phyloP scores from a whole-genome alignment of 1,140 invertebrate species.

The Drosophila mauritiana region DNA sequence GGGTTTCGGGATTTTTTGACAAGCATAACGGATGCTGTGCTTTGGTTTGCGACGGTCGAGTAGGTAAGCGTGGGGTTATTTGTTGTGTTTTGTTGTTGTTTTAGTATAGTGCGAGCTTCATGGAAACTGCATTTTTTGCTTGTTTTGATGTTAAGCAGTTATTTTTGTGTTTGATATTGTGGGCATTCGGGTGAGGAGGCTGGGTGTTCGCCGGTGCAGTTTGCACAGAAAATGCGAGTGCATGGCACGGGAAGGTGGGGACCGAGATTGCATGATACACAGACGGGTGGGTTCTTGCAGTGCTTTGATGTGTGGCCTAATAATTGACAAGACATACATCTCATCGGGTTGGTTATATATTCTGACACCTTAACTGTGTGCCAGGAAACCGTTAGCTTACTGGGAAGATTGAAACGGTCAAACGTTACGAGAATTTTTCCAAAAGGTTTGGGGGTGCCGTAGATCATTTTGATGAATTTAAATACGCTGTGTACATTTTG shows the following conservation, averaged over 20 bases:
- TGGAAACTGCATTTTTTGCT: slow-evolving; percentile 32
- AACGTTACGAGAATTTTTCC: neutral
- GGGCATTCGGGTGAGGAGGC: neutral
- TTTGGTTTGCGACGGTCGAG: neutral
- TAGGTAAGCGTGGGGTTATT: slow-evolving; percentile 4
- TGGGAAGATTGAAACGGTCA: too few species aligned
- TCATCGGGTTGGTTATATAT: neutral
- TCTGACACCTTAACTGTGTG: too few species aligned
- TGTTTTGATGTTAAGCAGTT: neutral
- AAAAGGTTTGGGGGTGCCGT: neutral
- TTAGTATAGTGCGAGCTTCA: slow-evolving; percentile 23
- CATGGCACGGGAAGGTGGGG: neutral
- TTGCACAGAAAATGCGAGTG: neutral
- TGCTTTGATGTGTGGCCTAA: neutral
- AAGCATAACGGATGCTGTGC: neutral
- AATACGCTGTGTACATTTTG: neutral
- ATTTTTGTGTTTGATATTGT: neutral
- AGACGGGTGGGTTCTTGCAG: neutral
- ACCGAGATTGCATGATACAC: neutral
- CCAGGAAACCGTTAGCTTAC: too few species aligned
- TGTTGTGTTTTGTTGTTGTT: slow-evolving; percentile 26
- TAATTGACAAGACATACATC: neutral
- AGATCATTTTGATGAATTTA: neutral
- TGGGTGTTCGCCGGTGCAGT: neutral
- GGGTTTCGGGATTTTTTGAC: neutral